A percentile compares a stretch with the other conserved stretches of the same genome.
Conservation (phyloP, 2,797 vertebrate genomes). For the Decapterus maruadsi region DNA sequence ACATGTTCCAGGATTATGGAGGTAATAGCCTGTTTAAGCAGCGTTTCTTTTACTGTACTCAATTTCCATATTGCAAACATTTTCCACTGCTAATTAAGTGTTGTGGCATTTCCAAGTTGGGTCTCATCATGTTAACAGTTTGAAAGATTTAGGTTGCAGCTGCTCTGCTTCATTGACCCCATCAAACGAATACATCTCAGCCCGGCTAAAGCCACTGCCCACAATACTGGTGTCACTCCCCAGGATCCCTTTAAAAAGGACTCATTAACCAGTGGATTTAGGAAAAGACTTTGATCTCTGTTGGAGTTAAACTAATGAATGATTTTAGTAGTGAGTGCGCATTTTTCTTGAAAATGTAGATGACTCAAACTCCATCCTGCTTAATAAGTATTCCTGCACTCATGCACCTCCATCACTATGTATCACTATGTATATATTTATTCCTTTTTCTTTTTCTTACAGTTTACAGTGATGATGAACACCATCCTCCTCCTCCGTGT, state of each 20-base stretch:
- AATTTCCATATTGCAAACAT: slow-evolving; percentile 17
- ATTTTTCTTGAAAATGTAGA: slow-evolving; percentile 20
- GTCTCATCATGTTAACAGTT: neutral
- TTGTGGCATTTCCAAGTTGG: slow-evolving; percentile 19
- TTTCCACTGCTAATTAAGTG: slow-evolving; percentile 1
- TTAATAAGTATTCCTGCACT: slow-evolving; percentile 14
- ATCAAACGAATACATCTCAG: slow-evolving; percentile 25
- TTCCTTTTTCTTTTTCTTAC: slow-evolving; percentile 13
- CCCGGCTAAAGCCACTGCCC: neutral
- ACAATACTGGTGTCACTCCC: neutral
- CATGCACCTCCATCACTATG: slow-evolving; percentile 9
- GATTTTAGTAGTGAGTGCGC: neutral
- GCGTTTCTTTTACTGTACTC: neutral
- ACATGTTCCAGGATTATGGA: neutral
- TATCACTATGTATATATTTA: neutral
- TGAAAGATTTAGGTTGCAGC: slow-evolving; percentile 29
- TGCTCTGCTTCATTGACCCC: slow-evolving; percentile 9
- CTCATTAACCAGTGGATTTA: slow-evolving; percentile 12
- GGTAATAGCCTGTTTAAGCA: neutral
- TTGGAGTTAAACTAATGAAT: slow-evolving; percentile 7
- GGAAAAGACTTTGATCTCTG: slow-evolving; percentile 13
- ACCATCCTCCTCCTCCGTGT: slow-evolving; percentile 28
- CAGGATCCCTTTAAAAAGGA: neutral
- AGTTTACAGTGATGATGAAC: slow-evolving; percentile 42
- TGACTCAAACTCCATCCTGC: slow-evolving; percentile 6